Evolutionary conservation across 2,113 vertebrate species (phyloP).

Genomic region (Anhinga rufa): DNA sequence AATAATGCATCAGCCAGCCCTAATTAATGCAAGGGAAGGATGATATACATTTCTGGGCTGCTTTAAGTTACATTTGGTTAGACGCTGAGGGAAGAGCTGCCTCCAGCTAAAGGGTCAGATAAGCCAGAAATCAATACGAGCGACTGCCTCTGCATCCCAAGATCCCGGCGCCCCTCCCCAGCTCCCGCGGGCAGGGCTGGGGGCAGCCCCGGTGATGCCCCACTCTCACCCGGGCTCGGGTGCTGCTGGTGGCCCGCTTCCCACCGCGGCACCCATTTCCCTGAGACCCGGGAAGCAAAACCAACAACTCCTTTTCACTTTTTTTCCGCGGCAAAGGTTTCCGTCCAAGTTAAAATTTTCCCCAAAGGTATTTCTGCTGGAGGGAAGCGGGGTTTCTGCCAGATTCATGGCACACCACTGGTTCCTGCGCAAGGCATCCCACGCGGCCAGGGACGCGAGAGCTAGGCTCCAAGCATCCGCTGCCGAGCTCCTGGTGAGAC

Average conservation of each 20-base stretch:
- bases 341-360: background rate
- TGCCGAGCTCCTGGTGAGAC: background rate
- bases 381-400: background rate
- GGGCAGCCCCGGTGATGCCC: background rate
- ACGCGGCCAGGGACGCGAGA: too few relatives aligned
- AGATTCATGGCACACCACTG: accelerated
- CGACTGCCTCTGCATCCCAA: background rate
- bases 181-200: background rate
- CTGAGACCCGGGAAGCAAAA: background rate
- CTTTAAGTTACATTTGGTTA: constrained; percentile 47
- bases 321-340: background rate
- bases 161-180: background rate
- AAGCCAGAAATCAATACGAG: constrained; percentile 65
- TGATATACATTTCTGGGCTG: constrained; percentile 52
- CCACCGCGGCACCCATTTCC: background rate
- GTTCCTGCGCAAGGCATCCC: background rate
- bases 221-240: background rate
- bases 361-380: background rate
- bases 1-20: constrained; percentile 50
- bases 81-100: constrained; percentile 59
- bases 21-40: constrained; percentile 19
- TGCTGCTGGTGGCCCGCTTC: background rate
- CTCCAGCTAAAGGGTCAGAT: constrained; percentile 67
- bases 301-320: background rate
- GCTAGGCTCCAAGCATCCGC: too few relatives aligned